Evolutionary conservation across 2,888 invertebrate species (phyloP).

Genomic region (Lepeophtheirus nordmannii): DNA sequence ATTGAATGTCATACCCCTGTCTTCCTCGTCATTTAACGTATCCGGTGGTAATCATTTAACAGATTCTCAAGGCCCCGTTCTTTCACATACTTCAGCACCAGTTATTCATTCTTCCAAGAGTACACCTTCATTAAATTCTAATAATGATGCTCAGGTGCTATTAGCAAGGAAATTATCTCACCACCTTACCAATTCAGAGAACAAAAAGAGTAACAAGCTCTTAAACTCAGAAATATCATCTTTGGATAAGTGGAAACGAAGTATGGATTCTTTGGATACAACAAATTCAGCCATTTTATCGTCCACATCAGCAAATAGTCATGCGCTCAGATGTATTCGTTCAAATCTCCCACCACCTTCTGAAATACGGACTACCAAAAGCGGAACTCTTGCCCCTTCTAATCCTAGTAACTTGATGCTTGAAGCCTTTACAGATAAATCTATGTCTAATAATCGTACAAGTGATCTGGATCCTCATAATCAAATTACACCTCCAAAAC

Average conservation of each 20-base stretch:
- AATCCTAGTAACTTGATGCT: not conserved
- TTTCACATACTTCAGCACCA: too few relatives aligned
- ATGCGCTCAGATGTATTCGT: not conserved
- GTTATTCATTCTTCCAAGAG: not conserved
- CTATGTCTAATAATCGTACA: too few relatives aligned
- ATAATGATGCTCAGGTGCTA: not conserved
- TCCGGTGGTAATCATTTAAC: not conserved
- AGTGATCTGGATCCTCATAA: not conserved
- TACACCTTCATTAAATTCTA: not conserved
- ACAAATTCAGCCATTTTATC: not conserved
- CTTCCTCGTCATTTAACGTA: not conserved
- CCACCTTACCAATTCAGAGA: not conserved
- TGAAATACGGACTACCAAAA: not conserved
- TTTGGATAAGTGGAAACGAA: constrained; percentile 3
- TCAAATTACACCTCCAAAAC: not conserved
- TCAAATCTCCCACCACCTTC: not conserved
- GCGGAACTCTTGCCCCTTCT: not conserved
- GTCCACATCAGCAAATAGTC: too few relatives aligned
- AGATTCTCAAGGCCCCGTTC: too few relatives aligned
- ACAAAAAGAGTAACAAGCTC: too few relatives aligned
- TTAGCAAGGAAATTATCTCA: not conserved
- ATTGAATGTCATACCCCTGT: not conserved
- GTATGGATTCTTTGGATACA: constrained; percentile 6
- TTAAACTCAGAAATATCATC: too few relatives aligned
- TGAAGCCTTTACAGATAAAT: too few relatives aligned